phyloP scores from a whole-genome alignment of 2,113 vertebrate species.

The Corythoichthys intestinalis region DNA sequence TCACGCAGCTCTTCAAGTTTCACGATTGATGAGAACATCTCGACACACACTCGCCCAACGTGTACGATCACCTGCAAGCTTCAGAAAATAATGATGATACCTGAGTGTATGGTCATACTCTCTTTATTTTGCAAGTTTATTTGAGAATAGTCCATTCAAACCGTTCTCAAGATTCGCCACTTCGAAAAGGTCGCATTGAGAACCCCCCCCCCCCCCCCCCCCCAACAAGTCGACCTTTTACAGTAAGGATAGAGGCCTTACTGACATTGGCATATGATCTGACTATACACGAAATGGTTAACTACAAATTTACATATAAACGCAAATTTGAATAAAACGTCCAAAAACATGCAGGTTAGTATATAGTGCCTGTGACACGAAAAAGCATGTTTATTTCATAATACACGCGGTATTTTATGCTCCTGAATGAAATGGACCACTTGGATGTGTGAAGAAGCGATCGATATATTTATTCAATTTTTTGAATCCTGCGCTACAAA shows the following conservation, averaged over 20 bases:
- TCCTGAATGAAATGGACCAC: too few relatives aligned
- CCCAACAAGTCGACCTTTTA: neutral
- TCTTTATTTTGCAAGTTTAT: neutral
- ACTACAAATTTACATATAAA: too few relatives aligned
- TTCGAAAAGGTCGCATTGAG: neutral
- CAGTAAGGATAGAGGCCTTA: neutral
- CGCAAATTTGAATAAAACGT: too few relatives aligned
- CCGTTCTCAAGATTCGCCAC: neutral
- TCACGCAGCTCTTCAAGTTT: conserved; percentile 61
- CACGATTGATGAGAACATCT: conserved; percentile 27
- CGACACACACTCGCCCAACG: neutral
- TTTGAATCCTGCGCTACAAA: too few relatives aligned
- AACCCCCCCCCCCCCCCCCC: neutral
- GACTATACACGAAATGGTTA: too few relatives aligned
- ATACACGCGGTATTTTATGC: too few relatives aligned
- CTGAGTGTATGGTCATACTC: neutral
- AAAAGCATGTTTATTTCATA: too few relatives aligned
- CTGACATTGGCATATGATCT: too few relatives aligned
- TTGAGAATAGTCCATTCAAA: neutral
- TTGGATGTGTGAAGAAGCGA: too few relatives aligned
- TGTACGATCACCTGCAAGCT: neutral
- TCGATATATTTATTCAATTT: too few relatives aligned
- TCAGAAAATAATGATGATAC: neutral
- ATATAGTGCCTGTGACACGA: too few relatives aligned
- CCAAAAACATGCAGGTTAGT: too few relatives aligned